Conservation (phyloP, 2,888 invertebrate species). For the Rhamphomyia laevipes region DNA sequence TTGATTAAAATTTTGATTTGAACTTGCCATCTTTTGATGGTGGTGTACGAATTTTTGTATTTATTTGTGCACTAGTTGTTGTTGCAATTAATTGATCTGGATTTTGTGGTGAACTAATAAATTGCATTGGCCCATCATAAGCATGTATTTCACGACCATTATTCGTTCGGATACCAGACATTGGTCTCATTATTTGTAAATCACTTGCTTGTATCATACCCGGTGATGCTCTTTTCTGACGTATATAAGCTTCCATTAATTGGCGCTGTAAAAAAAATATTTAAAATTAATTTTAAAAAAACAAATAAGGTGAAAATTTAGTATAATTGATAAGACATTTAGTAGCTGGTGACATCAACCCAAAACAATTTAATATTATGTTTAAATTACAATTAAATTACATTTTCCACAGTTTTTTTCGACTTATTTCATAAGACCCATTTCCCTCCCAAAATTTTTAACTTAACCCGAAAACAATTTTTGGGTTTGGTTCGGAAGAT, state of each 20-base stretch:
- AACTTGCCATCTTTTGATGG: conserved; percentile 18
- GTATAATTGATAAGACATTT: too few species aligned
- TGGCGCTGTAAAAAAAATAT: conserved; percentile 49
- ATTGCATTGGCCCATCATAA: conserved; percentile 82
- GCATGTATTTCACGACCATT: conserved; percentile 36
- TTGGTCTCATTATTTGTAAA: conserved; percentile 56
- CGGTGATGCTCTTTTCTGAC: conserved; percentile 70
- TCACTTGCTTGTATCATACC: conserved; percentile 84
- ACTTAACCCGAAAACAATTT: too few species aligned
- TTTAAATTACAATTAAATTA: too few species aligned
- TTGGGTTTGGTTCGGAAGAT: too few species aligned
- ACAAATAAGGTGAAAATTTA: too few species aligned
- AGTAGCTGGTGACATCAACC: too few species aligned
- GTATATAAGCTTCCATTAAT: conserved; percentile 78
- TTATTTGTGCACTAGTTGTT: conserved; percentile 4
- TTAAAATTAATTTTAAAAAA: conserved; percentile 6
- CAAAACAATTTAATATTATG: too few species aligned
- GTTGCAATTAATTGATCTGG: conserved; percentile 57
- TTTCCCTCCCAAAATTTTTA: too few species aligned
- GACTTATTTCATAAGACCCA: too few species aligned
- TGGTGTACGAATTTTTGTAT: conserved; percentile 20
- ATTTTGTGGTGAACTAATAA: conserved; percentile 67
- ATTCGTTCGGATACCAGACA: conserved; percentile 65
- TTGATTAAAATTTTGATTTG: not conserved
- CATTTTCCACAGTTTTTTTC: too few species aligned